Base-by-base conservation (phyloP, 1,140 invertebrate species). In the Copidosoma floridanum region DNA sequence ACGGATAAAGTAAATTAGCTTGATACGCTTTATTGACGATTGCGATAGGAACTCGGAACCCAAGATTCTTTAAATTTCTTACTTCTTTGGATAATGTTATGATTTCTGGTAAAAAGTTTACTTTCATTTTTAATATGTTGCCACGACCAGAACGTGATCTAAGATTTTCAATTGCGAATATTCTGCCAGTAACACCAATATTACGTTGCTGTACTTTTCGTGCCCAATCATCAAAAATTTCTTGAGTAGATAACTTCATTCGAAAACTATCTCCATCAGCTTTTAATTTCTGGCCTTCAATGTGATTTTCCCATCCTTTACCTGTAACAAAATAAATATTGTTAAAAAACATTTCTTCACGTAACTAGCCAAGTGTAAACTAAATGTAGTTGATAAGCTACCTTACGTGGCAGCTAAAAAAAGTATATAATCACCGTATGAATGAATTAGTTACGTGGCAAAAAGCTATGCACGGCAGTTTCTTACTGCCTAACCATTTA, bases 21-120 rank as follows among this genome's bases (percentile, higher is more conserved):
- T 98, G 95, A 80, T 99, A 96, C 7, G 97, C 97, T 80, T 98
- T 98, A 79, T 99, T 99, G 0, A 99, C 95, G 67, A 99, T 99
- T 3, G 95, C 93, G 63, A 99, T 76, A 2, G 97, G 97, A 41
- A 99, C 94, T 65, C 98, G 85, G 78, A 98, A 99, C 55, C 96
- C 96, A 35, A 99, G 84, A 75, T 93, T 94, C 73, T 97, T 96
- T 67, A 99, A 84, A 81, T 99, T 98, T 32, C 97, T 87, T 12
- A 99, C 95, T 87, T 99, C 97, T 81, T 99, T 99, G 10, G 95
- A 93, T 3, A 99, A 82, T 0, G 94, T 97, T 35, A 99, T 99
- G 56, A 99, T 98, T 80, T 99, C 98, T 1, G 95, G 95, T 37
- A 96, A 83, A 76, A 99, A 99, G 81, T 99, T 99, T 1, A 99